phyloP scores from a whole-genome alignment of 2,113 vertebrate species.

The Parus major region DNA sequence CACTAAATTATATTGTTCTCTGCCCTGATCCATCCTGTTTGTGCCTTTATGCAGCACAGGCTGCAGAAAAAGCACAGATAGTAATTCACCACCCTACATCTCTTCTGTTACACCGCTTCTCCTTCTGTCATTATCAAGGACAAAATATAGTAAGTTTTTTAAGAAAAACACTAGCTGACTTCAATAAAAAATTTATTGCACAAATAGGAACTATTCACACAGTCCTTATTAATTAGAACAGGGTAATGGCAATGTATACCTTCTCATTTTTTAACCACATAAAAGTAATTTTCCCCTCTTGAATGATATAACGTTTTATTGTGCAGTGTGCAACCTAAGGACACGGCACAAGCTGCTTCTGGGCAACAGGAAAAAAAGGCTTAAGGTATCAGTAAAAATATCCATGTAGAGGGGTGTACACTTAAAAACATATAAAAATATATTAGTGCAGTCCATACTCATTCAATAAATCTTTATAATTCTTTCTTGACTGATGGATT shows the following conservation, averaged over 20 bases:
- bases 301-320: background rate
- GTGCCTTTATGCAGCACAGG: background rate
- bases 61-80: background rate
- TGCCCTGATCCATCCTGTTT: background rate
- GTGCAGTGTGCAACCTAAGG: background rate
- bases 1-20: background rate
- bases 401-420: rapidly evolving
- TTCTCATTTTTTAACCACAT: background rate
- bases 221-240: background rate
- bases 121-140: background rate
- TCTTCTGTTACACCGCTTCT: background rate
- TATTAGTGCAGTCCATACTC: rapidly evolving
- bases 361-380: background rate
- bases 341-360: background rate
- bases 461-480: background rate
- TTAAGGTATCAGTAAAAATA: background rate
- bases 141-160: background rate
- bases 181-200: background rate
- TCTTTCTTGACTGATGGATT: background rate
- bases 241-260: rapidly evolving
- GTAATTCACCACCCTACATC: background rate
- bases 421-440: background rate
- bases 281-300: background rate
- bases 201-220: background rate
- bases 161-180: background rate